phyloP scores from a whole-genome alignment of 2,888 invertebrate species.

The Choristoneura rosaceana region DNA sequence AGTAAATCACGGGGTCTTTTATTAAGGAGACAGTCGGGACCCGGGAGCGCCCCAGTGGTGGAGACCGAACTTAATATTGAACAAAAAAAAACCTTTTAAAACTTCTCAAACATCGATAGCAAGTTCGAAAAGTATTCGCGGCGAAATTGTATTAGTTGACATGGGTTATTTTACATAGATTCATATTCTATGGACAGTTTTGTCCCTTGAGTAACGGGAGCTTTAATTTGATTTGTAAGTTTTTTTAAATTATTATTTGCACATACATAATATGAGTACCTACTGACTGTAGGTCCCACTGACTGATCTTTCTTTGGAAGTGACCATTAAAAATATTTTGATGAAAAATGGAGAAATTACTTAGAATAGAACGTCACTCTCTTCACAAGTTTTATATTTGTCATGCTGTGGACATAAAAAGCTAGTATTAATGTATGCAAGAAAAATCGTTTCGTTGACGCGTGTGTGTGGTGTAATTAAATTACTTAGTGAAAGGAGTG shows the following conservation, averaged over 20 bases:
- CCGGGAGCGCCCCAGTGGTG: constrained; percentile 19
- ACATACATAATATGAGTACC: too few species aligned
- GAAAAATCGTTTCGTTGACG: too few species aligned
- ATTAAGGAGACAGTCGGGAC: constrained; percentile 37
- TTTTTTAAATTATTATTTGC: neutral
- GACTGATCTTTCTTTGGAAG: too few species aligned
- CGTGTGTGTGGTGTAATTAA: too few species aligned
- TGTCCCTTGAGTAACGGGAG: neutral
- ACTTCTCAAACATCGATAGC: constrained; percentile 15
- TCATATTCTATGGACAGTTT: neutral
- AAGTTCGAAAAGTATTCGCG: constrained; percentile 14
- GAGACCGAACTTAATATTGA: constrained; percentile 24
- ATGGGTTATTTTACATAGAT: neutral
- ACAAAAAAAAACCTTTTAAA: constrained; percentile 29
- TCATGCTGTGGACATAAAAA: too few species aligned
- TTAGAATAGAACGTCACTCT: too few species aligned
- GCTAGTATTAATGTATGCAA: too few species aligned
- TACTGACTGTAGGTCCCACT: too few species aligned
- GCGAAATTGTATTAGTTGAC: constrained; percentile 4
- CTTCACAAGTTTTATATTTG: too few species aligned
- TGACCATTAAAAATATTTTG: too few species aligned
- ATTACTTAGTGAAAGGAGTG: too few species aligned
- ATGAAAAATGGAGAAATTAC: too few species aligned
- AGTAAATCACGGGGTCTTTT: constrained; percentile 43
- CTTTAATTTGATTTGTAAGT: neutral